These are phyloP conservation scores for Taeniopygia guttata DNA, from an alignment of 2,797 vertebrate genomes.

Conservation along the genomic window DNA sequence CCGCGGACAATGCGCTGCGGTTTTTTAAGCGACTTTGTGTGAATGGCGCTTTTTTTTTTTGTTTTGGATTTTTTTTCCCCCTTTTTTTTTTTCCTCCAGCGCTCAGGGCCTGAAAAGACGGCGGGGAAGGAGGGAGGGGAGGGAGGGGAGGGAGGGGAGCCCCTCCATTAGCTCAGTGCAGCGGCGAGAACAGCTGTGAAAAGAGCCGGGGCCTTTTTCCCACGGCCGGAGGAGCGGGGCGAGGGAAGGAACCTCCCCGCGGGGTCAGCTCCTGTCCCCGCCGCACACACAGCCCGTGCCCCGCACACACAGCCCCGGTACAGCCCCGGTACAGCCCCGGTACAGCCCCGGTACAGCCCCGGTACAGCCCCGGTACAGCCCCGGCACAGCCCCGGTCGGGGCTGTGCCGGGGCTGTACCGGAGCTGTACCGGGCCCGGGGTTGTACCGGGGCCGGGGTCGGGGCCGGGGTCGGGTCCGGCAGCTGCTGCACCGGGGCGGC, in stretches of 20 bases:
- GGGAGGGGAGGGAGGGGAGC: slow-evolving; percentile 64
- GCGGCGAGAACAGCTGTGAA: slow-evolving; percentile 90
- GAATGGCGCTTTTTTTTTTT: neutral
- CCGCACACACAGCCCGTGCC: slow-evolving; percentile 83
- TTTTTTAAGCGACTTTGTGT: too few species aligned
- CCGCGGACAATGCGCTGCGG: too few species aligned
- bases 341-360: too few species aligned
- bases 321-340: too few species aligned
- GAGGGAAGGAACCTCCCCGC: slow-evolving; percentile 79
- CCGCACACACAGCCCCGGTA: too few species aligned
- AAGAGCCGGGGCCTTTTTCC: slow-evolving; percentile 92
- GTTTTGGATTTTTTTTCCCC: neutral
- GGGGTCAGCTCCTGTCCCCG: slow-evolving; percentile 92
- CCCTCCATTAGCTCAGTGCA: slow-evolving; percentile 87
- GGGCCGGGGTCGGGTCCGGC: too few species aligned
- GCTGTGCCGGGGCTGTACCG: too few species aligned
- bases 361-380: too few species aligned
- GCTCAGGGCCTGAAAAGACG: neutral
- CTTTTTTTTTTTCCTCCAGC: neutral
- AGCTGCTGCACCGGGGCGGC: slow-evolving; percentile 16
- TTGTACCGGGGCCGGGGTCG: too few species aligned
- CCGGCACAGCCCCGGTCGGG: too few species aligned
- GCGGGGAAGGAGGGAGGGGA: slow-evolving; percentile 13
- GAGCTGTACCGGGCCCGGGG: too few species aligned
- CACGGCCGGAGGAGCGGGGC: slow-evolving; percentile 84